Base-by-base conservation (phyloP, 92 coral and sea anemone genomes). In the Epizoanthus scotinus region DNA sequence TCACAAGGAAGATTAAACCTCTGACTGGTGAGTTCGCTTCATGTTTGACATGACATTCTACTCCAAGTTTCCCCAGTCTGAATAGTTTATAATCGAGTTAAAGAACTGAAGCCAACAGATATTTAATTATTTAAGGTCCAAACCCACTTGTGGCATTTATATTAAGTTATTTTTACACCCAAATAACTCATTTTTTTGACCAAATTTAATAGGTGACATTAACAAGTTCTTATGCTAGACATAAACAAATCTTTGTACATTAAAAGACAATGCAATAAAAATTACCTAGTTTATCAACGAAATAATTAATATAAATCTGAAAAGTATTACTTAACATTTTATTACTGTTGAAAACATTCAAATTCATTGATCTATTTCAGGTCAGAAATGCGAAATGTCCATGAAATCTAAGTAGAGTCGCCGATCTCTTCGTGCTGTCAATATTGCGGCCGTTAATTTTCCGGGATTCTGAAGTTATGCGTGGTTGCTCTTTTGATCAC, bases 41-140 rank as follows among this genome's bases (percentile, higher is more conserved):
- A 55, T 95, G 99, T 54, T 91, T 92, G 0, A 91, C 98, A 59
- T 91, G 94, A 25, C 97, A 90, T 60, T 93, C 96, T 1, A 93
- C 91, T 5, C 99, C 98, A 6, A 97, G 93, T 42, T 88, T 89
- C 14, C 99, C 99, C 70, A 93, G 86, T 58, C 99, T 91, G 67
- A 78, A 70, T 6, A 27, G 13, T 40, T 50, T 50, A 34, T 54
- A 66, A 85, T 79, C 77, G 87, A 88, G 84, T 86, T 60, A 69
- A 67, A 79, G 70, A 52, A 66, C 66, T 80, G 79, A 38, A 78
- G 31, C 62, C 25, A 17, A 71, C 22, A 59, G 59, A 61, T 34
- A 52, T 47, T n/a, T 17, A 63, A 59, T 4, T 60, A 59, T 77
- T 25, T 59, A 10, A 44, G 8, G 36, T 19, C 62, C 17, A 24